phyloP scores from a whole-genome alignment of 2,888 invertebrate genomes.

The Lycocerus yunnanus region DNA sequence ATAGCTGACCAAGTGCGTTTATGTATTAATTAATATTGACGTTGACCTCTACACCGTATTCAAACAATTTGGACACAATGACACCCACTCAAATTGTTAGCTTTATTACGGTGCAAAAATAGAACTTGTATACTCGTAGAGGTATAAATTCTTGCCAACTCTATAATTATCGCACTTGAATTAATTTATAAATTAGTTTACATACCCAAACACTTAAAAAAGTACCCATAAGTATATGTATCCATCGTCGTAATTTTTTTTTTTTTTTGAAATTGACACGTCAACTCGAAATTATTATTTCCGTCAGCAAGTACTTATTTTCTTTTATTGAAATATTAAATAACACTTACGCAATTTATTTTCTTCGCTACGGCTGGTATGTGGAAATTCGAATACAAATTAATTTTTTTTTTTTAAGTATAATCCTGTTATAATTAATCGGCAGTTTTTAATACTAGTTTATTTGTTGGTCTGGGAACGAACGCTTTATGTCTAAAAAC shows the following conservation, averaged over 20 bases:
- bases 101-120: slow-evolving; percentile 14
- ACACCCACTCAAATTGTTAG: slow-evolving; percentile 8
- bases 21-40: slow-evolving; percentile 2
- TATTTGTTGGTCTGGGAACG: not conserved
- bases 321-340: not conserved
- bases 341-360: not conserved
- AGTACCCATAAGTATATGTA: not conserved
- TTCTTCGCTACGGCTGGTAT: not conserved
- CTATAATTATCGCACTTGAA: not conserved
- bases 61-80: slow-evolving; percentile 7
- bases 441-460: not conserved
- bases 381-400: not conserved
- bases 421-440: not conserved
- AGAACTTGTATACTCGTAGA: slow-evolving; percentile 2
- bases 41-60: not conserved
- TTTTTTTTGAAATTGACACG: not conserved
- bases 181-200: not conserved
- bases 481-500: not conserved
- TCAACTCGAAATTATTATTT: not conserved
- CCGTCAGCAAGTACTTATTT: not conserved
- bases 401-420: not conserved
- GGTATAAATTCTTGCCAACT: not conserved
- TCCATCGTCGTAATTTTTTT: not conserved
- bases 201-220: not conserved
- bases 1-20: not conserved